Evolutionary conservation across 2,113 vertebrate genomes (phyloP), one percentile per base, ranked within the genome.

Genomic region (Prunella fulvescens): DNA sequence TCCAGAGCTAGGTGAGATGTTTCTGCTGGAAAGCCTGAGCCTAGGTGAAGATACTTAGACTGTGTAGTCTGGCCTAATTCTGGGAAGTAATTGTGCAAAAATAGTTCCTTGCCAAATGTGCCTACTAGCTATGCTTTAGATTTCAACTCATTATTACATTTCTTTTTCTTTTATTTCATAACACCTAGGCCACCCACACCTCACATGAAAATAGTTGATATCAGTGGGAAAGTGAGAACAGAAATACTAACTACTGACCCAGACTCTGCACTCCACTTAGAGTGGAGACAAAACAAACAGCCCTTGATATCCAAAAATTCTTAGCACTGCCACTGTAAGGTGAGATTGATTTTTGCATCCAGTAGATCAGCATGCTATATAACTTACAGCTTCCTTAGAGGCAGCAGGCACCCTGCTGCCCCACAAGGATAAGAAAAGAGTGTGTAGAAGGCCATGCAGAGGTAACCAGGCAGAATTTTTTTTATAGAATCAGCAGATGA

Each of bases 1-100:
- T 48, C 93, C 98, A 74, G 99, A 99, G 58, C 98, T 98, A 33
- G 98, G 98, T 98, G 86, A 97, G 97, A 51, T 40, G 13, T n/a
- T 86, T 71, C 50, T 76, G 25, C 56, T 81, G 54, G 9, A 3
- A 77, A 26, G 18, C 14, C 53, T 71, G 56, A 81, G 37, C 57
- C 12, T 31, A 6, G 28, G 3, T 76, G 48, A 74, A 74, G 28
- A 8, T 67, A 42, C 15, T 10, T 18, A 64, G 31, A 2, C 40
- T 76, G 11, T 33, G 33, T 42, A 54, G 18, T n/a, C 44, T 88
- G 35, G 14, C 60, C 31, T 78, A 20, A 64, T 70, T 91, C 60
- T 72, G 33, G 33, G 51, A 84, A 50, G n/a, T 29, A 77, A n/a
- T 35, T 37, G 11, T 71, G 25, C 33, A 45, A 53, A 89, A 88